A percentile compares a stretch with the other conserved stretches of the same genome.
Conservation (phyloP, 92 coral and sea anemone genomes). For the Zoanthus gigantus region DNA sequence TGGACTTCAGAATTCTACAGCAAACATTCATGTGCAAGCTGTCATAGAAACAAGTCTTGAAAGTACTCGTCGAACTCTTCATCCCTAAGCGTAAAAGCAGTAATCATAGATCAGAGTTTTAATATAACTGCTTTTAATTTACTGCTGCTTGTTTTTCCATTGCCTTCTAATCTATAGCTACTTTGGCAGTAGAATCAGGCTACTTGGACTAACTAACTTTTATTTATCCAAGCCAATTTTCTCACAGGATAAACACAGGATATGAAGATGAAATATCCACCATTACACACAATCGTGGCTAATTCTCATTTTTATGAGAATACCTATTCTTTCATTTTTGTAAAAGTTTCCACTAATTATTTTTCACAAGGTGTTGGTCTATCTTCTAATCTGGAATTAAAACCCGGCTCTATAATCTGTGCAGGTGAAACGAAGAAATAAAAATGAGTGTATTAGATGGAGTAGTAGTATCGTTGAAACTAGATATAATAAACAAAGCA, state of each 20-base stretch:
- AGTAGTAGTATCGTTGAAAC: not conserved
- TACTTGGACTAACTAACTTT: not conserved
- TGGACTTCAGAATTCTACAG: not conserved
- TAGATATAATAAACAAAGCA: not conserved
- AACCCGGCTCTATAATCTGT: too few relatives aligned
- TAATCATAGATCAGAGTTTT: not conserved
- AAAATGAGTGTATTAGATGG: too few relatives aligned
- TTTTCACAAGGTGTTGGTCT: too few relatives aligned
- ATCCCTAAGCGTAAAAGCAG: slow-evolving; percentile 16
- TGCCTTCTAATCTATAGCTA: not conserved
- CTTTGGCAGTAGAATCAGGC: not conserved
- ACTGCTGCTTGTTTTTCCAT: not conserved
- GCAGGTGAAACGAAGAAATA: too few relatives aligned
- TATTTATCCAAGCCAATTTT: too few relatives aligned
- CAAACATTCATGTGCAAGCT: not conserved
- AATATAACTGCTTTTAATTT: not conserved
- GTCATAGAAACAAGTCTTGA: slow-evolving; percentile 45
- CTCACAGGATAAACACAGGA: too few relatives aligned
- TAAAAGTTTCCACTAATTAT: too few relatives aligned
- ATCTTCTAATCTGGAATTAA: too few relatives aligned
- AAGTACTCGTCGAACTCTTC: slow-evolving; percentile 48
- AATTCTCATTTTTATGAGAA: too few relatives aligned
- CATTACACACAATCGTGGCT: too few relatives aligned
- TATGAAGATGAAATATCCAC: too few relatives aligned
- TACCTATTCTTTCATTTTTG: too few relatives aligned